A percentile compares a stretch with the other conserved stretches of the same genome.
These are phyloP conservation scores for Trachymyrmex cornetzi DNA, from an alignment of 1,140 invertebrate genomes.

Conservation along the genomic window DNA sequence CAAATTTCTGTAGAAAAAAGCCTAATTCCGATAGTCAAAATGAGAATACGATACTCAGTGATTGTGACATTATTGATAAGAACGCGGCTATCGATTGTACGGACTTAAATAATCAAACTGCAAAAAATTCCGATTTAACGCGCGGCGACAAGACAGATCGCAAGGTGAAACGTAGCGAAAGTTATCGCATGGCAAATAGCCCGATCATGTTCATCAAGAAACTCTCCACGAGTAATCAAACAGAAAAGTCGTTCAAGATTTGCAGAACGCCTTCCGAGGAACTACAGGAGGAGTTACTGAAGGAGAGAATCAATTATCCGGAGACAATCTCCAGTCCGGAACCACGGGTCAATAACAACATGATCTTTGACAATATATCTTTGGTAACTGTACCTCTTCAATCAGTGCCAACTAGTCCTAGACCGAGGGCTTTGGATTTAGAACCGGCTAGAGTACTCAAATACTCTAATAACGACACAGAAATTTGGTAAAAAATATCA, in stretches of 20 bases:
- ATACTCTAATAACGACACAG: constrained; percentile 89
- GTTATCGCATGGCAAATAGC: constrained; percentile 94
- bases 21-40: neutral
- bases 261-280: constrained; percentile 86
- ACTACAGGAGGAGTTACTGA: constrained; percentile 88
- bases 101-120: constrained; percentile 18
- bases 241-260: constrained; percentile 81
- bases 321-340: constrained; percentile 88
- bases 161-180: constrained; percentile 93
- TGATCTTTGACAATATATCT: constrained; percentile 73
- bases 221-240: constrained; percentile 75
- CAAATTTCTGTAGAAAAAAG: constrained; percentile 66
- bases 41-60: neutral
- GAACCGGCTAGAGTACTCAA: constrained; percentile 86
- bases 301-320: constrained; percentile 91
- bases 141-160: constrained; percentile 70
- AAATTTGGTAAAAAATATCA: constrained; percentile 90
- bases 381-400: constrained; percentile 70
- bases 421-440: constrained; percentile 82
- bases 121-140: constrained; percentile 45
- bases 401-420: constrained; percentile 80
- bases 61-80: neutral
- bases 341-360: constrained; percentile 81
- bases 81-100: constrained; percentile 4
- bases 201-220: constrained; percentile 88